Conservation (phyloP, 2,797 vertebrate genomes). For the Catharus ustulatus region DNA sequence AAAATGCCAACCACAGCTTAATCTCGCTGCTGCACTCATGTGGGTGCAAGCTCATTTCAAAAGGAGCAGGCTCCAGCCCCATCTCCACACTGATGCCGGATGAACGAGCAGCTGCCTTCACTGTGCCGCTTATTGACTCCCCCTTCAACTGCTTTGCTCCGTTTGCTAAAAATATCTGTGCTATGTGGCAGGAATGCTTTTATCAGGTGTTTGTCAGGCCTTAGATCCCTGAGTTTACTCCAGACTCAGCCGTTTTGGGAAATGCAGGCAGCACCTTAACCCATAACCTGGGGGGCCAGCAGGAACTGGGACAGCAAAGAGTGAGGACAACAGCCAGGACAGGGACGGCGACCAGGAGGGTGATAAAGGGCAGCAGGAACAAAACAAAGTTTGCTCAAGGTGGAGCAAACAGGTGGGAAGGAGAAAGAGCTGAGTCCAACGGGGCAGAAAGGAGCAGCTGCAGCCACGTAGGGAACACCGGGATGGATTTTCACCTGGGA, state of each 20-base stretch:
- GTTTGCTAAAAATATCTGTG: not conserved
- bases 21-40: not conserved
- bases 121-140: not conserved
- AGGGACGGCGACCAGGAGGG: fast-evolving
- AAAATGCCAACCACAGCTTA: not conserved
- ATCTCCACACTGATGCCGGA: not conserved
- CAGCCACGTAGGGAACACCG: fast-evolving
- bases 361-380: fast-evolving
- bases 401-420: not conserved
- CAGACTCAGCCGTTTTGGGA: not conserved
- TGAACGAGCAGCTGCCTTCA: not conserved
- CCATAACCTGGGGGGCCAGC: not conserved
- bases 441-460: not conserved
- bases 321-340: fast-evolving
- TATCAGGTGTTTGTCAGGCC: not conserved
- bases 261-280: not conserved
- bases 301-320: not conserved
- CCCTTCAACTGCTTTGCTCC: not conserved
- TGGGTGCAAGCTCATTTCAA: not conserved
- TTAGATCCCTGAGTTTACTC: not conserved
- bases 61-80: not conserved
- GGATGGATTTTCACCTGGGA: not conserved
- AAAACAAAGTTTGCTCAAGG: not conserved
- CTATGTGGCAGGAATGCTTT: not conserved
- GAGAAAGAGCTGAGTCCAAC: fast-evolving